These are phyloP conservation scores for Drosophila bocqueti DNA, from an alignment of 1,140 invertebrate genomes.

Conservation along the genomic window DNA sequence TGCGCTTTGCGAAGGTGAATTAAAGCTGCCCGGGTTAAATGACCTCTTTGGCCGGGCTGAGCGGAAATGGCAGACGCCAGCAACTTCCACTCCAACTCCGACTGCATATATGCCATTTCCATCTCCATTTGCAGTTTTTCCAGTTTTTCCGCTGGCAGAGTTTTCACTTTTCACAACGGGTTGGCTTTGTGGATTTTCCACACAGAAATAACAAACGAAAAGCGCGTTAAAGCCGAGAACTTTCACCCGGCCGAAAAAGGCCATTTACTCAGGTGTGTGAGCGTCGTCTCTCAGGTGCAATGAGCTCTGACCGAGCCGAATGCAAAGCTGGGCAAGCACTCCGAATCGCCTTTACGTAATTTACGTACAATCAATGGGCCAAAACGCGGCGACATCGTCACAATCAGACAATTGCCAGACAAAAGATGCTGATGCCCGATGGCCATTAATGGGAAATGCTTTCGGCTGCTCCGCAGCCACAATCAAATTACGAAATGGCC, in stretches of 20 bases:
- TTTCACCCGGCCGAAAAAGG: conserved; percentile 61
- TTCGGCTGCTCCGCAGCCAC: conserved; percentile 22
- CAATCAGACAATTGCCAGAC: conserved; percentile 40
- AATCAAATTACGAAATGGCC: conserved; percentile 68
- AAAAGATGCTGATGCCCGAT: conserved; percentile 38
- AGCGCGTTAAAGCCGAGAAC: conserved; percentile 52
- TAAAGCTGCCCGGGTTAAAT: conserved; percentile 62
- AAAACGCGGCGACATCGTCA: conserved; percentile 31
- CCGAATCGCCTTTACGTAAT: conserved; percentile 69
- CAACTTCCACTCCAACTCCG: conserved; percentile 15
- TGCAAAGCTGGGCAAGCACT: conserved; percentile 35
- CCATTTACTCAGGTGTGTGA: conserved; percentile 18
- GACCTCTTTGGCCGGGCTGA: conserved; percentile 65
- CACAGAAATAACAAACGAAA: conserved; percentile 8
- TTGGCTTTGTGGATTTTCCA: conserved; percentile 60
- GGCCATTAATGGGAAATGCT: conserved; percentile 46
- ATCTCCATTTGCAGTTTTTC: conserved; percentile 64
- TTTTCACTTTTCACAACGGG: conserved; percentile 81
- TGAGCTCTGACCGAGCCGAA: conserved; percentile 57
- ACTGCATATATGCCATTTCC: conserved; percentile 8
- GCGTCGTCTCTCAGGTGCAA: conserved; percentile 49
- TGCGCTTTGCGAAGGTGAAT: conserved; percentile 54
- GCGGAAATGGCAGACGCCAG: conserved; percentile 67
- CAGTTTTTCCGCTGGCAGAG: conserved; percentile 66
- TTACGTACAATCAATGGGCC: conserved; percentile 64